Base-by-base conservation (phyloP, 92 coral and sea anemone species). In the Muricea muricata region DNA sequence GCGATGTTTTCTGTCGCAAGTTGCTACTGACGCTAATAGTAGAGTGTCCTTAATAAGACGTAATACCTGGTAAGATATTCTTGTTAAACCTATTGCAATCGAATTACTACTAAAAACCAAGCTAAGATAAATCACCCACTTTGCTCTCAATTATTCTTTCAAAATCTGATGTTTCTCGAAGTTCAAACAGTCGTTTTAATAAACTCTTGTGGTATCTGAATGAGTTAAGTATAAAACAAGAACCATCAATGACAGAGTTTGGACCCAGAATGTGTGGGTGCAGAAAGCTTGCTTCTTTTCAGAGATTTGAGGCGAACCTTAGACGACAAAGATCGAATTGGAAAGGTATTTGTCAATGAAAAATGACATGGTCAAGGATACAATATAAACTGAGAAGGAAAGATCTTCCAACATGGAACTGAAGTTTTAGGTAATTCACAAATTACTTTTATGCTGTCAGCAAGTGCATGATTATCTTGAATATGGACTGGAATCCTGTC, bases 381-480 rank as follows among this genome's bases (percentile, higher is more conserved):
- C 99, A 96, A 74, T 6, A 63, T 79, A 10, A 96, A 91, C 69
- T 89, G 94, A 13, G 87, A 47, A 39, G 99, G 97, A 40, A 90
- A 74, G 48, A 93, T 78, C 71, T 35, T 78, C 83, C 83, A 56
- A 28, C 56, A 63, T 78, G 70, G 71, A 8, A 78, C 57, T 15
- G 25, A 17, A 32, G 0, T 20, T 41, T 41, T 56, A 32, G 28
- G 39, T 30, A 78, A 13, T 57, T 78, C 83, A 78, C 71, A 78
- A 39, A 78, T 58, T 20, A 78, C 45, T 21, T 33, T 78, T 32
- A 78, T 78, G 6, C 45, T 58, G 71, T 78, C 55, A 47, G 40
- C 45, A 29, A 75, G 50, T 11, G 52, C 14, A 2, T 71, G 45
- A 6, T 75, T 1, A 37, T 75, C 45, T 25, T 29, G 12, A 34